phyloP scores from a whole-genome alignment of 2,888 invertebrate genomes.

The Phania funesta region DNA sequence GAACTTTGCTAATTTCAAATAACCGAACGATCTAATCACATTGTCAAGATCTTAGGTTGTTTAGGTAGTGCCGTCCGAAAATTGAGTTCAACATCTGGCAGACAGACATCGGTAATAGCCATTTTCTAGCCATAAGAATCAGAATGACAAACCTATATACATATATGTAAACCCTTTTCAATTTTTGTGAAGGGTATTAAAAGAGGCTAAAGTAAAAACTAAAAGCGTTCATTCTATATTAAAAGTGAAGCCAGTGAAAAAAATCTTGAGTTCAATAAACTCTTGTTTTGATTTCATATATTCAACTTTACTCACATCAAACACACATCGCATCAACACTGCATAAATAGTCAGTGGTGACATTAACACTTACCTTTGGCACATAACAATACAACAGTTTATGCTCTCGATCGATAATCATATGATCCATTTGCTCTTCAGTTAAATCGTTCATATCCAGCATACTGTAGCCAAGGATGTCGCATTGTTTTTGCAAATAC shows the following conservation, averaged over 20 bases:
- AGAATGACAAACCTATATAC: too few relatives aligned
- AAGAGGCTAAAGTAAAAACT: background rate
- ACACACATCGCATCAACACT: background rate
- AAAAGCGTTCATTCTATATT: background rate
- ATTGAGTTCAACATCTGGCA: too few relatives aligned
- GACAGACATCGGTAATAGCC: too few relatives aligned
- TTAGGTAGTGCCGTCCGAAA: too few relatives aligned
- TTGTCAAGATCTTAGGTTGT: too few relatives aligned
- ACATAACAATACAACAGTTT: slow-evolving; percentile 95
- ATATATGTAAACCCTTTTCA: too few relatives aligned
- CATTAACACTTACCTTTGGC: slow-evolving; percentile 86
- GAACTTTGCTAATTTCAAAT: too few relatives aligned
- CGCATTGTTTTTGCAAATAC: slow-evolving; percentile 84
- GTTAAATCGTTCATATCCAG: slow-evolving; percentile 81
- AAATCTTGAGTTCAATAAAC: slow-evolving; percentile 57
- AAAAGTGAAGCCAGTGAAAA: background rate
- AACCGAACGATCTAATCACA: too few relatives aligned
- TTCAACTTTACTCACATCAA: background rate
- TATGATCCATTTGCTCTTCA: slow-evolving; percentile 86
- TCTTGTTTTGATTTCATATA: slow-evolving; percentile 17
- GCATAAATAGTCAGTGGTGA: background rate
- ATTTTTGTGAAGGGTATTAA: too few relatives aligned
- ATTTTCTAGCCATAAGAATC: too few relatives aligned
- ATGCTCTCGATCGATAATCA: slow-evolving; percentile 91
- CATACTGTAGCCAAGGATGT: slow-evolving; percentile 80